phyloP scores from a whole-genome alignment of 2,888 invertebrate species.

The Lepeophtheirus nordmannii region DNA sequence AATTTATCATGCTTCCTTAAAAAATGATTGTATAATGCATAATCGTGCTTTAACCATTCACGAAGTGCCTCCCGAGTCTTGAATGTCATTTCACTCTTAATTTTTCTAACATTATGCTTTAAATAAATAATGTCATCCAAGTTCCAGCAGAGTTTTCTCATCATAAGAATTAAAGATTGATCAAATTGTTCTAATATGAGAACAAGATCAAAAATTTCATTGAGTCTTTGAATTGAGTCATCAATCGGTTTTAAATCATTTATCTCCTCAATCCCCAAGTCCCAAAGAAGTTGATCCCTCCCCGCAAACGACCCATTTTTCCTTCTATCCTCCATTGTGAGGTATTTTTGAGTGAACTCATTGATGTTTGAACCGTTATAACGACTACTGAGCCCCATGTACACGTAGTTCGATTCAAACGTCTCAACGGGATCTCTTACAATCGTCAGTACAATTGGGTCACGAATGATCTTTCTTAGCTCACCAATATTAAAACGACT shows the following conservation, averaged over 20 bases:
- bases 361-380: conserved; percentile 15
- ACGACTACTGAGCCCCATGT: conserved; percentile 13
- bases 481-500: conserved; percentile 14
- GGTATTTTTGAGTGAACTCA: conserved; percentile 3
- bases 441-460: conserved; percentile 1
- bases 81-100: conserved; percentile 4
- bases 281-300: conserved; percentile 21
- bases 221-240: not conserved
- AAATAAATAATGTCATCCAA: conserved; percentile 11
- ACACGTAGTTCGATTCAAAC: conserved; percentile 22
- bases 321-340: not conserved
- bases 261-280: not conserved
- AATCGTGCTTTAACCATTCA: conserved; percentile 29
- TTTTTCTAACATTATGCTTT: conserved; percentile 11
- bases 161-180: conserved; percentile 10
- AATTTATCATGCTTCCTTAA: conserved; percentile 25
- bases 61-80: not conserved
- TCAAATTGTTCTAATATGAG: conserved; percentile 16
- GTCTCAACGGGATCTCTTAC: conserved; percentile 17
- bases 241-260: not conserved
- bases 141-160: conserved; percentile 1
- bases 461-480: not conserved
- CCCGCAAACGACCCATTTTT: not conserved
- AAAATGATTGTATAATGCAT: conserved; percentile 29
- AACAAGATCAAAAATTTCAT: conserved; percentile 19